Evolutionary conservation across 2,113 vertebrate species (phyloP).

Genomic region (Marcusenius ussheri): DNA sequence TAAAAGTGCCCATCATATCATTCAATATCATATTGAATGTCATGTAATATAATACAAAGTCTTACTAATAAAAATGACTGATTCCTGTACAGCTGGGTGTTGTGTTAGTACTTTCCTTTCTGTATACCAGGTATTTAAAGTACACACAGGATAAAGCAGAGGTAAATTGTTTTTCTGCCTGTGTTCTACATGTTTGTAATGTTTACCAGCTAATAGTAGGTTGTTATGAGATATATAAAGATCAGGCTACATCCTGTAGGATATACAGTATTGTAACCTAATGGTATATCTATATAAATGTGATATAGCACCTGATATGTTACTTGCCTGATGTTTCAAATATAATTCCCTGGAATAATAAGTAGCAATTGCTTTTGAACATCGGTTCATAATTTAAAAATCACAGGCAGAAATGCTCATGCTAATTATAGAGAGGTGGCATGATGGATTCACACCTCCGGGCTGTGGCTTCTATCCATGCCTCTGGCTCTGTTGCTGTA

Average conservation of each 20-base stretch:
- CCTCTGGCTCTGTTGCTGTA: not conserved
- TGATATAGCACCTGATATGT: not conserved
- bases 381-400: not conserved
- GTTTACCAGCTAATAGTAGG: not conserved
- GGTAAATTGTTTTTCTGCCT: no score
- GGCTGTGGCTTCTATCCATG: not conserved
- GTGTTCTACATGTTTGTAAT: no score
- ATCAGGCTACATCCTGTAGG: not conserved
- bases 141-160: no score
- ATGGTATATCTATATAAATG: not conserved
- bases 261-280: not conserved
- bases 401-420: not conserved
- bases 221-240: not conserved
- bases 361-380: not conserved
- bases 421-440: not conserved
- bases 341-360: not conserved
- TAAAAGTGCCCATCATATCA: not conserved
- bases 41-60: not conserved
- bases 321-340: not conserved
- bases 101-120: no score
- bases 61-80: not conserved
- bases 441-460: not conserved
- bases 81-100: not conserved
- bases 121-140: no score
- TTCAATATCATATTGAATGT: not conserved